Percentiles rank a stretch among this genome's conserved stretches.
phyloP scores from a whole-genome alignment of 1,140 invertebrate genomes.

The Sycobia sp. region DNA sequence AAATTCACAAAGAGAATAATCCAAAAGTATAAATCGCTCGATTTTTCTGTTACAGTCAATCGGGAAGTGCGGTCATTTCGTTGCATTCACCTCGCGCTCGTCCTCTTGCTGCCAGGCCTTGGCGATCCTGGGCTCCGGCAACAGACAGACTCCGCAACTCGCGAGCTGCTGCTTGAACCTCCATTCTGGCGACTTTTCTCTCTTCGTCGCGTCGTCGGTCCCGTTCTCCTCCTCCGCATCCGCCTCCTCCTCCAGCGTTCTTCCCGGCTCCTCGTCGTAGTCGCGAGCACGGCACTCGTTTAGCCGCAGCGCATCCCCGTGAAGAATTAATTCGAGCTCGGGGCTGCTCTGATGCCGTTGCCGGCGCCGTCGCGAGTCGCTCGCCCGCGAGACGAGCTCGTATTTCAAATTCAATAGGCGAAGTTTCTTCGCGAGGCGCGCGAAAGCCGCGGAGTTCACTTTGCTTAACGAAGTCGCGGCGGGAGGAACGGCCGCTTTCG shows the following conservation, averaged over 20 bases:
- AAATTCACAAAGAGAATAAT: too few relatives aligned
- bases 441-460: conserved; percentile 14
- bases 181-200: too few relatives aligned
- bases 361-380: too few relatives aligned
- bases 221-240: too few relatives aligned
- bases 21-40: too few relatives aligned
- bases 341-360: neutral
- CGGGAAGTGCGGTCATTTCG: too few relatives aligned
- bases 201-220: too few relatives aligned
- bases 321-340: conserved; percentile 37
- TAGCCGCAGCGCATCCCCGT: conserved; percentile 34
- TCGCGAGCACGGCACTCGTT: conserved; percentile 29
- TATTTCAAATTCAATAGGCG: conserved; percentile 37
- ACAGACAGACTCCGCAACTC: neutral
- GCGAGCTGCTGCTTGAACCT: neutral
- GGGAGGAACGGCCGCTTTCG: neutral
- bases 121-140: conserved; percentile 8
- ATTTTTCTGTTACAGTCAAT: too few relatives aligned
- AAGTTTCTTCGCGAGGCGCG: conserved; percentile 21
- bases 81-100: neutral
- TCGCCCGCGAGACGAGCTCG: conserved; percentile 18
- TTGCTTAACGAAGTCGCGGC: conserved; percentile 16
- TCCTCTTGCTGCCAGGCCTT: neutral
- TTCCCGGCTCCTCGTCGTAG: neutral
- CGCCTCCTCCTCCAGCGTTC: neutral